Evolutionary conservation across 23 tunicate species (phyloP), one percentile per base, ranked within the genome.

Genomic region (Diplosoma virens): DNA sequence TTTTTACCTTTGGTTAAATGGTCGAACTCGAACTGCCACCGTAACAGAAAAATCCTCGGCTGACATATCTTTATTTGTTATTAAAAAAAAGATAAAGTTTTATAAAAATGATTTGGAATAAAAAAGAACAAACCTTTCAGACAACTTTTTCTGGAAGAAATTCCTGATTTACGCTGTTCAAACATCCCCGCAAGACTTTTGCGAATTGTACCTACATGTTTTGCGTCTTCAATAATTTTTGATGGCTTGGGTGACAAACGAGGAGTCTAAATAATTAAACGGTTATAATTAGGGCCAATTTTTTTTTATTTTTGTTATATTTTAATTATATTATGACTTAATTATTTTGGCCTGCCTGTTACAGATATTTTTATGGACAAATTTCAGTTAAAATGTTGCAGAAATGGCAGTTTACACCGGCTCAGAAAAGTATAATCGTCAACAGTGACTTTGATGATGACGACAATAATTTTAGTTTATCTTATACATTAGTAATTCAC

Each of bases 21-120:
- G 96, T 9, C 96, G 80, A 20, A 89, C 87, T 60, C 96, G 54
- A 24, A 89, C 96, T n/a, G 96, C 96, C 2, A 89, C 96, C 16
- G 88, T 78, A 6, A 89, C 88, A 50, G 71, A 32, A 67, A 80
- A 87, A 45, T 87, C 82, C 58, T 79, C 92, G 0, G 80, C 71
- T 20, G 37, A 63, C 1, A 5, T 28, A 1, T 47, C 71, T 32
- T 78, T 25, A 27, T 54, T 58, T 34, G 20, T 22, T 34, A 35
- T 54, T 68, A 68, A 36, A 41, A 17, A 7, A 64, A 7, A 28
- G 11, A 64, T 3, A 64, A 25, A 4, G 71, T 5, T 7, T 64
- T 25, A 4, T 64, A 7, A 14, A 20, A n/a, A 58, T 41, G 50
- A 9, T 9, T 41, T 41, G 14, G 14, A 41, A 41, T 7, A 41